phyloP scores from a whole-genome alignment of 1,140 invertebrate species.

The Drosophila sproati region DNA sequence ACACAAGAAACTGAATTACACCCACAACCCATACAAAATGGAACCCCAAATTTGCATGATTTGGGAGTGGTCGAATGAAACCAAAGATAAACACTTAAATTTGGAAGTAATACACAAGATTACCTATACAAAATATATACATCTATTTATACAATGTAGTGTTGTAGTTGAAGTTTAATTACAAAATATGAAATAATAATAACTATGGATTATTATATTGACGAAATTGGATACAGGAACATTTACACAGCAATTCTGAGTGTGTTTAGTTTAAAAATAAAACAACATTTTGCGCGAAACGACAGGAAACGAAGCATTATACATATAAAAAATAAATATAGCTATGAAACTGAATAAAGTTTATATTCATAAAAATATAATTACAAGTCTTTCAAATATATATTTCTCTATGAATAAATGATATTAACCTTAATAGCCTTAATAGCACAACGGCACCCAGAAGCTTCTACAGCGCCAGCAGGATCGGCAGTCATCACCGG shows the following conservation, averaged over 20 bases:
- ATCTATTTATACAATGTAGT: constrained; percentile 74
- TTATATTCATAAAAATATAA: constrained; percentile 78
- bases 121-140: constrained; percentile 49
- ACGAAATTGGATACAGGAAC: constrained; percentile 80
- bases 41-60: constrained; percentile 28
- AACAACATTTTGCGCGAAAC: constrained; percentile 57
- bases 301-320: constrained; percentile 65
- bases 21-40: constrained; percentile 20
- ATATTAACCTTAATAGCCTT: too few species aligned
- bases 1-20: constrained; percentile 24
- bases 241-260: constrained; percentile 79
- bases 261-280: constrained; percentile 65
- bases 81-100: constrained; percentile 75
- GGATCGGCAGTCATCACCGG: too few species aligned
- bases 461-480: too few species aligned
- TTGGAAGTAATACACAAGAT: constrained; percentile 58
- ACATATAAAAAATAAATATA: constrained; percentile 56
- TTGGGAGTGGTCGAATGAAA: constrained; percentile 41
- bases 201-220: constrained; percentile 58
- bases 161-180: constrained; percentile 63
- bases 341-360: constrained; percentile 74
- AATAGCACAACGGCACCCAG: too few species aligned
- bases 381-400: constrained; percentile 32
- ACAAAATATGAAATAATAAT: constrained; percentile 7
- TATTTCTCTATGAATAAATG: background rate